Conservation (phyloP, 2,113 vertebrate species). For the Sturnus vulgaris region DNA sequence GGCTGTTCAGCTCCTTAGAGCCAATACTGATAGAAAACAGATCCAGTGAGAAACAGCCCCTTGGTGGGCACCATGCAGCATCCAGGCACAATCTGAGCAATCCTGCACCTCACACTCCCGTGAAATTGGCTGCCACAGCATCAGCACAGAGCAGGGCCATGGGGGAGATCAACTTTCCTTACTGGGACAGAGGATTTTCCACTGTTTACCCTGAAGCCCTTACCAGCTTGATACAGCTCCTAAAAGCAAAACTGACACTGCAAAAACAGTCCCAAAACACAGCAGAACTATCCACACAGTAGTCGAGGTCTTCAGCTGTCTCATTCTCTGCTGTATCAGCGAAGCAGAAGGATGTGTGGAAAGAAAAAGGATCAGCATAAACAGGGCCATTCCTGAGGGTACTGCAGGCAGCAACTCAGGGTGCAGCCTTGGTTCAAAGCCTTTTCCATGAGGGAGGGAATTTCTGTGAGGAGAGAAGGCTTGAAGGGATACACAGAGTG, state of each 20-base stretch:
- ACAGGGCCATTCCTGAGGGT: background rate
- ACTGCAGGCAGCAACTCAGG: background rate
- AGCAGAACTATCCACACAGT: background rate
- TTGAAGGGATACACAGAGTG: background rate
- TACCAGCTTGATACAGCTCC: background rate
- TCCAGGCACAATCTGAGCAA: background rate
- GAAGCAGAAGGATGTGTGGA: background rate
- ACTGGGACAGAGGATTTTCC: background rate
- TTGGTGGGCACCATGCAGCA: background rate
- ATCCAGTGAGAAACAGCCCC: background rate
- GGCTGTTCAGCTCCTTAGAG: background rate
- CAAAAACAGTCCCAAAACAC: background rate
- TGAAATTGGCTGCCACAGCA: accelerated
- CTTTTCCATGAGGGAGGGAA: background rate
- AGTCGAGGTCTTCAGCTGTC: background rate
- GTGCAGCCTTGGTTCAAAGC: background rate
- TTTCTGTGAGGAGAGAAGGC: background rate
- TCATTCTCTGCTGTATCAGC: background rate
- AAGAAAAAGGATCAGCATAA: background rate
- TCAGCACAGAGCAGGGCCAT: background rate
- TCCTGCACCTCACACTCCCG: background rate
- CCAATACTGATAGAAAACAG: background rate
- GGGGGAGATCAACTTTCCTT: background rate
- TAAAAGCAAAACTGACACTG: background rate
- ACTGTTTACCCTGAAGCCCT: background rate